Conservation (phyloP, 1,140 invertebrate species). For the Ceratina japonica region DNA sequence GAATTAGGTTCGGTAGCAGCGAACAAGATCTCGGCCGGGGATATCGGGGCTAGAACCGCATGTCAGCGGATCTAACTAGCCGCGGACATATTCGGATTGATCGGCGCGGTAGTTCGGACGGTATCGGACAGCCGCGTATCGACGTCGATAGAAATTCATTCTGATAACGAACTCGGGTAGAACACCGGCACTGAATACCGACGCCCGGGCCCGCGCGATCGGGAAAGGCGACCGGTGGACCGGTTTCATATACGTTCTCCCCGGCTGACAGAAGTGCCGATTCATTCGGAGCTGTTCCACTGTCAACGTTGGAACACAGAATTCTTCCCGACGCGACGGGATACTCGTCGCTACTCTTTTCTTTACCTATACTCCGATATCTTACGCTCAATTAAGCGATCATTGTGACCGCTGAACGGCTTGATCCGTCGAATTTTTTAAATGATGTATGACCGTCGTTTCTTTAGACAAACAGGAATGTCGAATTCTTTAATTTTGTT, state of each 20-base stretch:
- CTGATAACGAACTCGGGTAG: constrained; percentile 37
- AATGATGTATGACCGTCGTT: too few relatives aligned
- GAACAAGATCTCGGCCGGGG: not conserved
- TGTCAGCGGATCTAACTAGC: not conserved
- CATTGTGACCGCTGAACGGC: constrained; percentile 49
- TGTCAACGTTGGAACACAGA: constrained; percentile 61
- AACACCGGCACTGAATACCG: constrained; percentile 38
- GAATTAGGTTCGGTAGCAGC: not conserved
- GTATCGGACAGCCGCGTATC: not conserved
- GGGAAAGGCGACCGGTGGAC: constrained; percentile 42
- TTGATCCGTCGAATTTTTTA: constrained; percentile 10
- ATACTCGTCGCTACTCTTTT: constrained; percentile 13
- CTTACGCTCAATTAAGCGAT: constrained; percentile 58
- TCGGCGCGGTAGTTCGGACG: not conserved
- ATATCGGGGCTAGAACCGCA: not conserved
- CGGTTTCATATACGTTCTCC: constrained; percentile 59
- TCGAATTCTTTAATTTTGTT: too few relatives aligned
- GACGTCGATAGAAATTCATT: constrained; percentile 19
- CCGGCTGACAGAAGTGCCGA: constrained; percentile 50
- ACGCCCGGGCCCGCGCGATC: not conserved
- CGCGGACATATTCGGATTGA: not conserved
- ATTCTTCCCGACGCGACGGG: constrained; percentile 49
- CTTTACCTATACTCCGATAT: constrained; percentile 45
- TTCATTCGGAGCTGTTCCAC: constrained; percentile 56
- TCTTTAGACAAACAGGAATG: too few relatives aligned